phyloP scores from a whole-genome alignment of 2,113 vertebrate species.

The Sphyrna mokarran region DNA sequence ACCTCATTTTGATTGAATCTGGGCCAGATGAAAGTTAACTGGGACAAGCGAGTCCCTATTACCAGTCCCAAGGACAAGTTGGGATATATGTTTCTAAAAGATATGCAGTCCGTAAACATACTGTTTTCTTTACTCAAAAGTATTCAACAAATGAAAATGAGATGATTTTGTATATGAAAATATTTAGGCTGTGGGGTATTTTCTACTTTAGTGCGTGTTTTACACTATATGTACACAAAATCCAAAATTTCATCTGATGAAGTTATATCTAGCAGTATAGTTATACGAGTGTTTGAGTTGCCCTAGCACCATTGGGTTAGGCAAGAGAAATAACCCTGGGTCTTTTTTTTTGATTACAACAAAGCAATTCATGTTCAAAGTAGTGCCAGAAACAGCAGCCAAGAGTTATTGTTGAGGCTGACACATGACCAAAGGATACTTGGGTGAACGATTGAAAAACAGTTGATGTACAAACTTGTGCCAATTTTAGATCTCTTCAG shows the following conservation, averaged over 20 bases:
- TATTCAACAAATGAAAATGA: neutral
- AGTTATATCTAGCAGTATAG: neutral
- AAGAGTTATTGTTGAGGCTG: neutral
- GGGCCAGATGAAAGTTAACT: constrained; percentile 28
- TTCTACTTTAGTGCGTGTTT: neutral
- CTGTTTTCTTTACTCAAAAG: neutral
- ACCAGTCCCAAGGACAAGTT: neutral
- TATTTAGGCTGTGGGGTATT: neutral
- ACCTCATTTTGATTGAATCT: constrained; percentile 28
- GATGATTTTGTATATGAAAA: neutral
- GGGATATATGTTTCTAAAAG: neutral
- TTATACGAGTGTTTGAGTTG: neutral
- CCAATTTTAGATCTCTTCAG: neutral
- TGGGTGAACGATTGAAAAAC: neutral
- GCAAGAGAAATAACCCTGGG: neutral
- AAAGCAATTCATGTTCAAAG: neutral
- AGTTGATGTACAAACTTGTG: neutral
- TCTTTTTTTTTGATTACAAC: neutral
- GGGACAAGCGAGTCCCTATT: neutral
- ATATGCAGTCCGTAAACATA: neutral
- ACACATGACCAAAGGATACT: neutral
- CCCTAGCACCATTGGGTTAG: too few species aligned
- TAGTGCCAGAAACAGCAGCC: neutral
- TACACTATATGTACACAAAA: neutral
- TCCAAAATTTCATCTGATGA: neutral